A percentile compares a stretch with the other conserved stretches of the same genome.
phyloP scores from a whole-genome alignment of 2,888 invertebrate species.

The Ceratothoa steindachneri region DNA sequence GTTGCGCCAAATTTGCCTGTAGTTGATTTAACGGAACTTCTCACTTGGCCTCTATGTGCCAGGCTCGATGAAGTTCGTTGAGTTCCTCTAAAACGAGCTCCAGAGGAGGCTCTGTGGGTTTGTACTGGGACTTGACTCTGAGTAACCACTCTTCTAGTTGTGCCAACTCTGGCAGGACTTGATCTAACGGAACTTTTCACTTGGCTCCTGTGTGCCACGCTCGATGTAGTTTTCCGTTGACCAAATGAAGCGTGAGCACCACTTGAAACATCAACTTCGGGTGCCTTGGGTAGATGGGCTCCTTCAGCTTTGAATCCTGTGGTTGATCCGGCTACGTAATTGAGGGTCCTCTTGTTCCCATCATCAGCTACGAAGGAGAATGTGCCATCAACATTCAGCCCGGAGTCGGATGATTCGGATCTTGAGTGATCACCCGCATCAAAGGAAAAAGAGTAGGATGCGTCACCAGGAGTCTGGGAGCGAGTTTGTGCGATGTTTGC shows the following conservation, averaged over 20 bases:
- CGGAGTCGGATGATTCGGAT: slow-evolving; percentile 43
- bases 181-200: neutral
- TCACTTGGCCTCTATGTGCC: neutral
- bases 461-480: slow-evolving; percentile 46
- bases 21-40: neutral
- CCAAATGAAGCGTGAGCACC: neutral
- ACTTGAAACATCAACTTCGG: slow-evolving; percentile 3
- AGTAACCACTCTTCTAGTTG: neutral
- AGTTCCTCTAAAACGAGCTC: neutral
- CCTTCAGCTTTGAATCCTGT: slow-evolving; percentile 44
- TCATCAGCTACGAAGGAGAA: slow-evolving; percentile 49
- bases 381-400: slow-evolving; percentile 40
- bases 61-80: neutral
- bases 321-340: slow-evolving; percentile 45
- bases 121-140: neutral
- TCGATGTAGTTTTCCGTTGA: neutral
- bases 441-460: slow-evolving; percentile 51
- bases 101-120: neutral
- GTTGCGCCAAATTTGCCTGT: neutral
- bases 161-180: neutral
- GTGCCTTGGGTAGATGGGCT: slow-evolving; percentile 48
- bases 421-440: slow-evolving; percentile 47
- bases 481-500: neutral
- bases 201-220: neutral
- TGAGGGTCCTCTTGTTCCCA: slow-evolving; percentile 43